Evolutionary conservation across 2,113 vertebrate genomes (phyloP), one percentile per base, ranked within the genome.

Genomic region (Tylochromis polylepis): DNA sequence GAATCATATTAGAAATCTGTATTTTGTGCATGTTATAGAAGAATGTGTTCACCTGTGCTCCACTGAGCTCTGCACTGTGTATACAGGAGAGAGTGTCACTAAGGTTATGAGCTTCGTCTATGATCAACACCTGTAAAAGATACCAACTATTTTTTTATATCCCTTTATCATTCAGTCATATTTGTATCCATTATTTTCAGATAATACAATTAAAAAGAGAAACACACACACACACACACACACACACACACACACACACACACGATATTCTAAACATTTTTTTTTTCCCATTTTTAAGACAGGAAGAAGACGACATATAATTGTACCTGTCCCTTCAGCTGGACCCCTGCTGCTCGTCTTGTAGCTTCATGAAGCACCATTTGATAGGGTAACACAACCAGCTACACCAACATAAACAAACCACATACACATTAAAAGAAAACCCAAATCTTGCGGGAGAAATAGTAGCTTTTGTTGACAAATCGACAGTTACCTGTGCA

Each of bases 311-410:
- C 46, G 22, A 75, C 9, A 27, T 55, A 9, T 53, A 29, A 15
- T 24, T 24, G 8, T 0, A 99, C 96, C 94, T 99, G 99, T 85
- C 97, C 97, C 93, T 98, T 98, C 59, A 99, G 96, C 91, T 96
- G 97, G 95, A 99, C 95, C 7, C 99, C 98, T 0, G 98, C 97
- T 1, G 98, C 97, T 0, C 38, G 97, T 72, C 99, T 96, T 10
- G 98, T 98, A 16, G 96, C 97, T 15, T 97, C 97, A 15, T 99
- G 98, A 81, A 99, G 96, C 83, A 99, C 92, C 91, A 97, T 98
- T 90, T 99, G 98, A 95, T 99, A 99, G 5, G 99, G 98, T 93
- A 99, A 94, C 93, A 99, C 98, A 95, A 99, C 99, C 94, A 99
- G 91, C 99, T 99, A 53, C 12, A 72, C 29, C 83, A 83, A 78